Percentiles rank a stretch among this genome's conserved stretches.
Conservation (phyloP, 1,140 invertebrate species). For the Euwallacea fornicatus region DNA sequence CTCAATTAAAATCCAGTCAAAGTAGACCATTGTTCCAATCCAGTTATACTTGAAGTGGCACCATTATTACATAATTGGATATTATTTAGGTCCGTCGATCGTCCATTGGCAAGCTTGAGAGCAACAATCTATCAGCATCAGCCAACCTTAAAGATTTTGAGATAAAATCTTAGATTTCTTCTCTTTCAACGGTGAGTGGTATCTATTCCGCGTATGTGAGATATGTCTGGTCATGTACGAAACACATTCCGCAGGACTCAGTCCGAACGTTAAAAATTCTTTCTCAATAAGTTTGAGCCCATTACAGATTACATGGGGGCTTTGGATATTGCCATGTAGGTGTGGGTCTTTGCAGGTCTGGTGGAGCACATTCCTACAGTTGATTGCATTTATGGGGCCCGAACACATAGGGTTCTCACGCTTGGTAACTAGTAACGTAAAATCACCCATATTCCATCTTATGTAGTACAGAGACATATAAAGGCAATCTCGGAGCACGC, state of each 20-base stretch:
- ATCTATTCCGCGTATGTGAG: constrained; percentile 25
- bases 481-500: constrained; percentile 12
- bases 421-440: no score
- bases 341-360: no score
- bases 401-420: no score
- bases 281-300: constrained; percentile 5
- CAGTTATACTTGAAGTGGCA: background rate
- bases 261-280: constrained; percentile 10
- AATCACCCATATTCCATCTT: no score
- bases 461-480: background rate
- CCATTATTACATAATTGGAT: constrained; percentile 18
- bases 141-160: constrained; percentile 23
- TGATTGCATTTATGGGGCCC: no score
- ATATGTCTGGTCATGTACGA: constrained; percentile 17
- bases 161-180: constrained; percentile 16
- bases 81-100: background rate
- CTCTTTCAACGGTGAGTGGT: constrained; percentile 24
- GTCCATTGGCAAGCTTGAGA: constrained; percentile 5
- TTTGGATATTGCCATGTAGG: no score
- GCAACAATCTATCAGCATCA: constrained; percentile 22
- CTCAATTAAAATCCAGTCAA: no score
- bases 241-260: background rate
- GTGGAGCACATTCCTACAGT: no score
- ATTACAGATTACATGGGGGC: no score
- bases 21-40: background rate